Evolutionary conservation across 2,113 vertebrate genomes (phyloP), one percentile per base, ranked within the genome.

Genomic region (Aegotheles bennettii): DNA sequence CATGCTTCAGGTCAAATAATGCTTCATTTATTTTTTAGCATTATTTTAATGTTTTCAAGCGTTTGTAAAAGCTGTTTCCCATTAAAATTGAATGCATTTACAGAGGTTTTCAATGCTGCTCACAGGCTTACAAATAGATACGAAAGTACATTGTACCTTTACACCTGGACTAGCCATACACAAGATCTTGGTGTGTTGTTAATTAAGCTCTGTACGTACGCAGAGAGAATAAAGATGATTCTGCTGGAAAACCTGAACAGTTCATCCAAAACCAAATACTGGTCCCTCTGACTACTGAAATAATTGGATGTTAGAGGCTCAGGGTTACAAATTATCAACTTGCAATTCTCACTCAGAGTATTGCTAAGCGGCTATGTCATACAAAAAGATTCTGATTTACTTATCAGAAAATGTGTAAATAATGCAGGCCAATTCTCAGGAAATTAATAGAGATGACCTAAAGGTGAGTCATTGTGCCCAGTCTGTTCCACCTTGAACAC

Each of bases 1-100:
- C 42, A 17, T 1, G 89, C 83, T 96, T 59, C 59, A 25, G 86
- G 94, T 95, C 94, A 97, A 90, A 95, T 67, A 93, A 90, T 63
- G 88, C 79, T 83, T 88, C 85, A 38, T 84, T 92, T 93, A 42
- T 70, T 88, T 92, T 86, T 88, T 77, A 93, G 45, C 54, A 67
- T 90, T 83, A 93, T 83, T 94, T 77, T 61, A 61, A 69, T 28
- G 54, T 65, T 93, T 73, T 53, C 54, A 67, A 74, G 35, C 15
- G 28, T 65, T 88, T 69, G 25, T 74, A 83, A 81, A 92, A 88
- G 63, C 60, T 10, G 4, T 77, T 84, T 92, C 76, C 67, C 28
- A 13, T n/a, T 64, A 26, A 87, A 90, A 90, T 14, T 11, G 15
- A 67, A 83, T 93, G 76, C 53, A 33, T 53, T 82, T 78, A 40